Conservation (phyloP, 2,113 vertebrate species). For the Hippolais icterina region DNA sequence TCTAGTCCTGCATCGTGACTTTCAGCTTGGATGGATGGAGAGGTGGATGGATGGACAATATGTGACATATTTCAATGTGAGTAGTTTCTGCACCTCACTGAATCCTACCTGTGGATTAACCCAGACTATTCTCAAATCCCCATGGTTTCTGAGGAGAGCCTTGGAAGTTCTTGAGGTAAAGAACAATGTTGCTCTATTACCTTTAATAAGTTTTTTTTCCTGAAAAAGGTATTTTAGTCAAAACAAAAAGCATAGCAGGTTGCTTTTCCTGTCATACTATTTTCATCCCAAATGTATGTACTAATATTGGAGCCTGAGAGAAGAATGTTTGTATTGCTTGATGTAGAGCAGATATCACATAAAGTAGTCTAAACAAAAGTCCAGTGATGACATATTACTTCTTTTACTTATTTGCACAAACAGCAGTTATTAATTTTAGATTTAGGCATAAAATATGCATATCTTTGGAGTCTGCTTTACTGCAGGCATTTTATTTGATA, state of each 20-base stretch:
- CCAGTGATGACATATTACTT: slow-evolving; percentile 48
- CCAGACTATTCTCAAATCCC: not conserved
- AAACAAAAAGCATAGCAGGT: slow-evolving; percentile 29
- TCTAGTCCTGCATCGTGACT: not conserved
- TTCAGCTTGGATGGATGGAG: not conserved
- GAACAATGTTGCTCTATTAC: not conserved
- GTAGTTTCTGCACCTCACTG: not conserved
- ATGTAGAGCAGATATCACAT: slow-evolving; percentile 39
- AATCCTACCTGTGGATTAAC: not conserved
- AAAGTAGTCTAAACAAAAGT: slow-evolving; percentile 71
- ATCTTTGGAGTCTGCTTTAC: slow-evolving; percentile 68
- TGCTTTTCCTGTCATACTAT: slow-evolving; percentile 39
- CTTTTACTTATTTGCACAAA: slow-evolving; percentile 48
- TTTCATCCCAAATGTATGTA: slow-evolving; percentile 46
- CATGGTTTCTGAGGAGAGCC: not conserved
- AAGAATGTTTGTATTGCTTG: slow-evolving; percentile 35
- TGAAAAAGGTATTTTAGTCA: slow-evolving; percentile 6
- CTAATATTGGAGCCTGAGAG: not conserved
- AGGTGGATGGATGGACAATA: not conserved
- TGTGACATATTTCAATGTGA: not conserved
- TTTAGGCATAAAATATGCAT: slow-evolving; percentile 59
- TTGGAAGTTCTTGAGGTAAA: not conserved
- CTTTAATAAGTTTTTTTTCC: not conserved
- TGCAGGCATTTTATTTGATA: slow-evolving; percentile 64
- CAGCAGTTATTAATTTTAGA: slow-evolving; percentile 71